phyloP scores from a whole-genome alignment of 2,888 invertebrate genomes.

The Pseudoips prasinana region DNA sequence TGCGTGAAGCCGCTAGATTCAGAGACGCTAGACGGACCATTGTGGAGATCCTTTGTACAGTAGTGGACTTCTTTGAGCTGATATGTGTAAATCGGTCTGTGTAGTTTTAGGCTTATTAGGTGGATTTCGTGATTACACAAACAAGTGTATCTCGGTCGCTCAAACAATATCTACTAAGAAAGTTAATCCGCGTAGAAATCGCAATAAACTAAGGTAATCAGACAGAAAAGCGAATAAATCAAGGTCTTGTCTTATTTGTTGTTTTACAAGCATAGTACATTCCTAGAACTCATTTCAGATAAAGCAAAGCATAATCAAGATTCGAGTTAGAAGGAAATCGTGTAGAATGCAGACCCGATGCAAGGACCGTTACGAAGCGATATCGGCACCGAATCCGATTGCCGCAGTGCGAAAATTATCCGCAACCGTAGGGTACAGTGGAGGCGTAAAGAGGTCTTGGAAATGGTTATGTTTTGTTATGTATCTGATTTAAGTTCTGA shows the following conservation, averaged over 20 bases:
- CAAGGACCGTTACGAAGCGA: constrained; percentile 69
- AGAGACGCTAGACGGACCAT: no score
- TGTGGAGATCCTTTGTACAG: no score
- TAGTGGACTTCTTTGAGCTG: no score
- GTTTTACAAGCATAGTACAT: constrained; percentile 28
- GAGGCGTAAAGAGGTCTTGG: constrained; percentile 69
- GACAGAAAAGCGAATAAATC: constrained; percentile 15
- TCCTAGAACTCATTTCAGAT: constrained; percentile 45
- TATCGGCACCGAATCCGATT: constrained; percentile 71
- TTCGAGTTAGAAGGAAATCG: constrained; percentile 54
- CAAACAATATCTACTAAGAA: no score
- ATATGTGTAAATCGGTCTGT: no score
- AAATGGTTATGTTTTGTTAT: constrained; percentile 73
- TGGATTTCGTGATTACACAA: no score
- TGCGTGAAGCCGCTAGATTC: no score
- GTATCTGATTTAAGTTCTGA: constrained; percentile 74
- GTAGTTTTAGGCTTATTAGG: no score
- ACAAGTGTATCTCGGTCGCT: no score
- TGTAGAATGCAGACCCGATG: constrained; percentile 65
- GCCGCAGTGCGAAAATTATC: constrained; percentile 77
- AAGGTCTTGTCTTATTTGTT: constrained; percentile 22
- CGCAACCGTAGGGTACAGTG: constrained; percentile 52
- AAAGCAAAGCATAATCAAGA: constrained; percentile 52
- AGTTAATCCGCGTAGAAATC: constrained; percentile 4
- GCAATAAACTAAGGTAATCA: constrained; percentile 13